phyloP scores from a whole-genome alignment of 2,888 invertebrate genomes.

The Aproaerema taeniolella region DNA sequence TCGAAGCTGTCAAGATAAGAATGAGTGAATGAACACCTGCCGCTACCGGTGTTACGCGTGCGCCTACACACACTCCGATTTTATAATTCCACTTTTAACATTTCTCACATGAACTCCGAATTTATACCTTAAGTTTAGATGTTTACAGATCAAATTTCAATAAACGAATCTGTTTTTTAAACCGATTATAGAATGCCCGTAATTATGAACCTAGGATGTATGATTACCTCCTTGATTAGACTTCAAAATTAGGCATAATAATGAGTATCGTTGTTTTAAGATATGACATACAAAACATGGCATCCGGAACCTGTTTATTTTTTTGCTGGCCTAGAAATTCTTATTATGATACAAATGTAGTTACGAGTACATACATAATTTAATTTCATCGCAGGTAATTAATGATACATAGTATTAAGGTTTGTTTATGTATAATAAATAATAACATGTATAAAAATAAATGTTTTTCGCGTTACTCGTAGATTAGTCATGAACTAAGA shows the following conservation, averaged over 20 bases:
- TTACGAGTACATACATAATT: slow-evolving; percentile 29
- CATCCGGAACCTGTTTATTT: slow-evolving; percentile 54
- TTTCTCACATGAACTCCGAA: slow-evolving; percentile 20
- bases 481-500: slow-evolving; percentile 26
- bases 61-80: slow-evolving; percentile 52
- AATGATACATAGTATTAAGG: slow-evolving; percentile 29
- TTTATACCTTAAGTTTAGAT: slow-evolving; percentile 32
- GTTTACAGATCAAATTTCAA: slow-evolving; percentile 40
- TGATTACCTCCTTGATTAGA: slow-evolving; percentile 63
- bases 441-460: slow-evolving; percentile 18
- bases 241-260: slow-evolving; percentile 68
- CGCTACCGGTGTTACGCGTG: slow-evolving; percentile 72
- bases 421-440: slow-evolving; percentile 33
- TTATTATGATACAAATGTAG: slow-evolving; percentile 29
- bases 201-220: slow-evolving; percentile 48
- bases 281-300: slow-evolving; percentile 55
- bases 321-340: slow-evolving; percentile 40
- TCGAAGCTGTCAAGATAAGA: slow-evolving; percentile 76
- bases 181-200: slow-evolving; percentile 41
- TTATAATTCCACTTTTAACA: slow-evolving; percentile 44
- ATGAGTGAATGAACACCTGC: slow-evolving; percentile 75
- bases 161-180: slow-evolving; percentile 22
- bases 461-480: slow-evolving; percentile 8
- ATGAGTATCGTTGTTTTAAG: slow-evolving; percentile 66
- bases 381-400: slow-evolving; percentile 33